phyloP scores from a whole-genome alignment of 2,113 vertebrate species.

The Carettochelys insculpta region DNA sequence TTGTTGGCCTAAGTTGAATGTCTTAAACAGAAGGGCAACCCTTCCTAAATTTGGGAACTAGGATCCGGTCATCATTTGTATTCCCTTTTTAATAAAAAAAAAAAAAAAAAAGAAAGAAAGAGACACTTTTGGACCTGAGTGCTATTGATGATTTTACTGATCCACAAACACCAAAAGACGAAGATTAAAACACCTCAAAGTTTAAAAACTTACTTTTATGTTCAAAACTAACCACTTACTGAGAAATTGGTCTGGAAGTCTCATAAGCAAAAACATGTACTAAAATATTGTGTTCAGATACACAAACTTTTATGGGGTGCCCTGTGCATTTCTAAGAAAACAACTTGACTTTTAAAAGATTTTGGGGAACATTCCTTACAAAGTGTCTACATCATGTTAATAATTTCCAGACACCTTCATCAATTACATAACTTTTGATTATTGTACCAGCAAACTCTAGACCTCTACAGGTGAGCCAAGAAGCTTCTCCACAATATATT shows the following conservation, averaged over 20 bases:
- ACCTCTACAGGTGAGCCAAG: background rate
- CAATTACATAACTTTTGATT: background rate
- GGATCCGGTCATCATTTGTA: background rate
- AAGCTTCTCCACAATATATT: background rate
- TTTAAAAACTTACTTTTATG: background rate
- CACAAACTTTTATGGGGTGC: constrained; percentile 22
- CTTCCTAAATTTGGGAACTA: background rate
- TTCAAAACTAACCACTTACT: background rate
- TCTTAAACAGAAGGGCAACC: background rate
- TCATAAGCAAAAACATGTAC: constrained; percentile 42
- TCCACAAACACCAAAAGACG: constrained; percentile 38
- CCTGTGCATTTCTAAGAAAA: background rate
- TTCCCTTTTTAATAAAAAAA: background rate
- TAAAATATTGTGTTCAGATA: constrained; percentile 19
- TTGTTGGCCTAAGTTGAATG: background rate
- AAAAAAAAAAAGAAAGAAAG: no score
- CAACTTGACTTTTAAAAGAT: background rate
- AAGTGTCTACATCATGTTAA: background rate
- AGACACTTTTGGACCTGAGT: background rate
- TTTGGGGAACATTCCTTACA: background rate
- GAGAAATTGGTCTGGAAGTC: constrained; percentile 60
- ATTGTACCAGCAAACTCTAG: background rate
- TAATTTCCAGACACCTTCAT: background rate
- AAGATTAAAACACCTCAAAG: constrained; percentile 56
- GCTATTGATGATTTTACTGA: constrained; percentile 1